A percentile compares a stretch with the other conserved stretches of the same genome.
These are phyloP conservation scores for Elgaria multicarinata DNA, from an alignment of 2,113 vertebrate species.

Conservation along the genomic window DNA sequence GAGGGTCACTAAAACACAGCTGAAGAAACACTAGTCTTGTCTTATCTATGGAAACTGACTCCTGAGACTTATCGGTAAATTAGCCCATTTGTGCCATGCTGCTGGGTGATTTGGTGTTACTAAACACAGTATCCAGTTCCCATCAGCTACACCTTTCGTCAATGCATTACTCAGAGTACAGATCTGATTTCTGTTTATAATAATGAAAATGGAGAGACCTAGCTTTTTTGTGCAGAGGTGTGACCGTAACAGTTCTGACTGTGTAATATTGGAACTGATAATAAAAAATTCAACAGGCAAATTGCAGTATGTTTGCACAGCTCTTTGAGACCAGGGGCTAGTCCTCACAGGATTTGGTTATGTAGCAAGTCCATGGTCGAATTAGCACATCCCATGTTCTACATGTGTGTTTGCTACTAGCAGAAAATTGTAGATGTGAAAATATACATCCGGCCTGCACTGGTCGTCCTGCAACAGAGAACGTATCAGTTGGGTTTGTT, in stretches of 20 bases:
- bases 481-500: neutral
- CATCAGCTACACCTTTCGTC: neutral
- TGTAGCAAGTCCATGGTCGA: neutral
- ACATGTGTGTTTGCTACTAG: neutral
- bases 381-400: neutral
- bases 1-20: neutral
- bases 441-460: neutral
- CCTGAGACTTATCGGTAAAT: neutral
- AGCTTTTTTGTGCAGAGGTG: neutral
- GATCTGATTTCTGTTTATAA: neutral
- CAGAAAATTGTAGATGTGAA: neutral
- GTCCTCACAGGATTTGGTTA: neutral
- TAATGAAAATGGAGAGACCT: neutral
- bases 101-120: neutral
- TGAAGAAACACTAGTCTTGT: neutral
- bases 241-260: neutral
- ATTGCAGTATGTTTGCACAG: neutral
- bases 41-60: slow-evolving; percentile 1
- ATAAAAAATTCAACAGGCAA: neutral
- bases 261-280: neutral
- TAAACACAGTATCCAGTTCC: neutral
- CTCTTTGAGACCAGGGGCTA: too few species aligned
- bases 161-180: slow-evolving; percentile 4
- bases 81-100: neutral
- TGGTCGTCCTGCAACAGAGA: neutral